Conservation (phyloP, 2,113 vertebrate genomes). For the Pterophyllum scalare region DNA sequence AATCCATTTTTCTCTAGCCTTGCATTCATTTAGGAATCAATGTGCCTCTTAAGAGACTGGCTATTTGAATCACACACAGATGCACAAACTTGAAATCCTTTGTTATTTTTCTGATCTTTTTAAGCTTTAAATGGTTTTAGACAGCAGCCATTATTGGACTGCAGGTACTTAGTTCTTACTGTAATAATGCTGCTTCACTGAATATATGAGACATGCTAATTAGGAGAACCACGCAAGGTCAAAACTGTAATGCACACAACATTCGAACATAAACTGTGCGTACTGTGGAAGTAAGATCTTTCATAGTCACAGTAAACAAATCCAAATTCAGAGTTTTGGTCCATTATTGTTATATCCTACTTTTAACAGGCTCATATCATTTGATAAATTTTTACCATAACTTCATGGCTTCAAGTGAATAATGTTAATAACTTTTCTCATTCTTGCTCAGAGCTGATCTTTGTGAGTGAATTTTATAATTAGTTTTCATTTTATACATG, state of each 20-base stretch:
- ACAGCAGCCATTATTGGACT: constrained; percentile 66
- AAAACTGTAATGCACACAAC: constrained; percentile 31
- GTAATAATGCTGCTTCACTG: constrained; percentile 49
- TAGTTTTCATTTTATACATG: constrained; percentile 39
- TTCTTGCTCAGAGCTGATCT: constrained; percentile 31
- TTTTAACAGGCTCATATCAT: not conserved
- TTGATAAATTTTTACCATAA: not conserved
- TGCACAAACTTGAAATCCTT: constrained; percentile 56
- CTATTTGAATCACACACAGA: constrained; percentile 53
- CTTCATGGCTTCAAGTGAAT: constrained; percentile 4
- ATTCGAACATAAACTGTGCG: not conserved
- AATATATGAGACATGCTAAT: constrained; percentile 58
- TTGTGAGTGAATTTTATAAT: constrained; percentile 27
- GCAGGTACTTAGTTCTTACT: constrained; percentile 53
- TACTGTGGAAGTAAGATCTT: not conserved
- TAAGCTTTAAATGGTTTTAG: constrained; percentile 72
- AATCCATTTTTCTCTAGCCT: constrained; percentile 80
- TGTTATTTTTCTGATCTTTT: constrained; percentile 70
- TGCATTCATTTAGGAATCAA: constrained; percentile 84
- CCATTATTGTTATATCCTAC: not conserved
- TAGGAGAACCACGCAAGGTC: constrained; percentile 57
- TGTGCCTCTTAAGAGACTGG: constrained; percentile 73
- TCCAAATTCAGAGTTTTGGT: not conserved
- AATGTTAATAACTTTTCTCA: constrained; percentile 29
- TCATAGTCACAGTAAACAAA: not conserved